Conservation (phyloP, 2,113 vertebrate species). For the Pyrgilauda ruficollis region DNA sequence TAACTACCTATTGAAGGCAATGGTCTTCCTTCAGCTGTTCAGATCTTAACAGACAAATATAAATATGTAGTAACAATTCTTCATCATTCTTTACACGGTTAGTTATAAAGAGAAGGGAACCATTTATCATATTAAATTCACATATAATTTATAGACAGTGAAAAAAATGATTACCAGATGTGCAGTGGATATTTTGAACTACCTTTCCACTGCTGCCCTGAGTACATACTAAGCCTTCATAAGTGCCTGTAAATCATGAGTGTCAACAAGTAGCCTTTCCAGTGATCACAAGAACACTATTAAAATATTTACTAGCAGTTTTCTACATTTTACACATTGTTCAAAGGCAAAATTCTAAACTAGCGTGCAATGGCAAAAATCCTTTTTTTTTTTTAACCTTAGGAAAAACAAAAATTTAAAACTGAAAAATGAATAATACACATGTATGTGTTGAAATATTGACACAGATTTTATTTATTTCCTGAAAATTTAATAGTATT, state of each 20-base stretch:
- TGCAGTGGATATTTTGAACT: not conserved
- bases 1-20: not conserved
- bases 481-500: not conserved
- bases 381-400: not conserved
- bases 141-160: not conserved
- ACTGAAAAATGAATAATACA: not conserved
- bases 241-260: not conserved
- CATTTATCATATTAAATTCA: not conserved
- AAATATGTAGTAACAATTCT: not conserved
- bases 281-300: not conserved
- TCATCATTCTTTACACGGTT: not conserved
- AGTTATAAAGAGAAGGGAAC: not conserved
- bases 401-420: not conserved
- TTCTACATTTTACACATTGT: not conserved
- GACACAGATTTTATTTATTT: not conserved
- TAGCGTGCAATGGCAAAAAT: not conserved
- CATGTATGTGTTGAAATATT: not conserved
- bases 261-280: not conserved
- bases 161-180: not conserved
- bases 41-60: not conserved
- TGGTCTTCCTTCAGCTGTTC: not conserved
- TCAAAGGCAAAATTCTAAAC: not conserved
- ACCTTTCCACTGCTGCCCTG: not conserved
- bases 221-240: not conserved
- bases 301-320: not conserved